Conservation (phyloP, 2,113 vertebrate species). For the Sphyrna mokarran region DNA sequence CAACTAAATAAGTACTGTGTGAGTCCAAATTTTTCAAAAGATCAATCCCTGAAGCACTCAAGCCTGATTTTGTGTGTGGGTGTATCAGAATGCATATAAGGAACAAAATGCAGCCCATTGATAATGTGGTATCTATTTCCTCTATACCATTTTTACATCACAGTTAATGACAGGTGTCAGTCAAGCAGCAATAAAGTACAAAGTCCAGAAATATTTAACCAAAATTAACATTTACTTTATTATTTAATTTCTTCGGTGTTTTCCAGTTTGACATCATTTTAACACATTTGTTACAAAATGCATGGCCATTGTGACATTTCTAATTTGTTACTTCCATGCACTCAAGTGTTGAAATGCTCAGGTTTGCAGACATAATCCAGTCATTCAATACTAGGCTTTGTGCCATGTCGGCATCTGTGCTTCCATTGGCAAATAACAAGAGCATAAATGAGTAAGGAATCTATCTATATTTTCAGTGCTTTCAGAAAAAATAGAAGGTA, state of each 20-base stretch:
- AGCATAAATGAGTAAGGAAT: background rate
- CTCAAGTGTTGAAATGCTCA: conserved; percentile 51
- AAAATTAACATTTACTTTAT: background rate
- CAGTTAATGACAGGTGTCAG: background rate
- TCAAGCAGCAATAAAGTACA: background rate
- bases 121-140: background rate
- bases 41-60: background rate
- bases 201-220: background rate
- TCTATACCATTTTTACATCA: background rate
- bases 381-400: conserved; percentile 47
- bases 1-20: background rate
- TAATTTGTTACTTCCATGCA: conserved; percentile 53
- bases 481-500: background rate
- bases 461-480: background rate
- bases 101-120: background rate
- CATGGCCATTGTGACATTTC: conserved; percentile 48
- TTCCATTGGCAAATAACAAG: background rate
- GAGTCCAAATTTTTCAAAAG: background rate
- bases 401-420: background rate
- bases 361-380: conserved; percentile 50
- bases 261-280: background rate
- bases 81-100: background rate
- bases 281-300: conserved; percentile 48
- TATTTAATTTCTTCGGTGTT: background rate
- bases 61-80: background rate